Percentiles rank a stretch among this genome's conserved stretches.
phyloP scores from a whole-genome alignment of 64 coral and sea anemone species.

The Montipora foliosa region DNA sequence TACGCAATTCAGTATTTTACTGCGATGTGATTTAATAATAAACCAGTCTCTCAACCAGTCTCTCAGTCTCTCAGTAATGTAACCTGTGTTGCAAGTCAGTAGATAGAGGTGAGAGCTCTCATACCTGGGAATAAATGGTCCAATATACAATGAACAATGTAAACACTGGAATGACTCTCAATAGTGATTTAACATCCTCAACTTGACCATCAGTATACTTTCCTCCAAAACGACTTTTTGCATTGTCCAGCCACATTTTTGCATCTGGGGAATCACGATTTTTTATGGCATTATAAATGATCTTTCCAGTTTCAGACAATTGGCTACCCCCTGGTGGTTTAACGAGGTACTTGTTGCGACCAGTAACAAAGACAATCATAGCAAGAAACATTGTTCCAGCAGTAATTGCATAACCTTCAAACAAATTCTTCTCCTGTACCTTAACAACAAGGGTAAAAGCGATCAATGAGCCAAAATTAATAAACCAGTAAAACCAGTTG shows the following conservation, averaged over 20 bases:
- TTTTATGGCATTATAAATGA: constrained; percentile 57
- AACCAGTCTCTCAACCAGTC: too few relatives aligned
- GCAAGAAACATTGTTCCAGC: constrained; percentile 63
- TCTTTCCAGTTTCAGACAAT: constrained; percentile 56
- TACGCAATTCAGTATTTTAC: too few relatives aligned
- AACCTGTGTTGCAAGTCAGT: too few relatives aligned
- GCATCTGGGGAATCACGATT: neutral
- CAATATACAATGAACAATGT: constrained; percentile 74
- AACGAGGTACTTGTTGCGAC: constrained; percentile 45
- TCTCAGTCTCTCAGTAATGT: too few relatives aligned
- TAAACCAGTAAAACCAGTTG: constrained; percentile 98
- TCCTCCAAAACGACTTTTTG: constrained; percentile 74
- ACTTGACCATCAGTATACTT: constrained; percentile 65
- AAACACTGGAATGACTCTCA: constrained; percentile 76
- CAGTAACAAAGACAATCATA: constrained; percentile 62
- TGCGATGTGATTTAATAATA: too few relatives aligned
- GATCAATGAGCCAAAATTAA: constrained; percentile 84
- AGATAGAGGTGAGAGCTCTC: too few relatives aligned
- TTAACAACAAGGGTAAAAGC: constrained; percentile 84
- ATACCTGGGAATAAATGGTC: constrained; percentile 81
- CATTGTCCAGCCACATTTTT: constrained; percentile 68
- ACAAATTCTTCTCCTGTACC: constrained; percentile 71
- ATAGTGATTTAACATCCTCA: constrained; percentile 77
- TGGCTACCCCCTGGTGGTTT: constrained; percentile 75
- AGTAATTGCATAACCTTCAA: constrained; percentile 74